Conservation (phyloP, 1,140 invertebrate genomes). For the Mesaphorura yosii region DNA sequence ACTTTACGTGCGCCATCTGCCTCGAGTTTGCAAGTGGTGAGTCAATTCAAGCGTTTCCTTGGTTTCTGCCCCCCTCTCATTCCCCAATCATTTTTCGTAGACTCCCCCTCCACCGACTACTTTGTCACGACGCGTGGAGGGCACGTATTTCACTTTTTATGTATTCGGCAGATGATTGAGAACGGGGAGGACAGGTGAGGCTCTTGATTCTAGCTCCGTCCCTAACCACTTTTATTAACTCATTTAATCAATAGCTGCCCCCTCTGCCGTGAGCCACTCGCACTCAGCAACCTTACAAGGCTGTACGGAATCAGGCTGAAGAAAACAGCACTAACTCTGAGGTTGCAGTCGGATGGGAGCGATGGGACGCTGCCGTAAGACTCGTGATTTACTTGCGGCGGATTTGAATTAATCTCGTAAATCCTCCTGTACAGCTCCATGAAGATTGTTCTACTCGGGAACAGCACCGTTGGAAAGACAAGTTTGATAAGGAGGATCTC, state of each 20-base stretch:
- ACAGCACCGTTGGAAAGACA: constrained; percentile 4
- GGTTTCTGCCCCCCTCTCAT: too few species aligned
- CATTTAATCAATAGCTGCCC: constrained; percentile 1
- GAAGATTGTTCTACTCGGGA: constrained; percentile 11
- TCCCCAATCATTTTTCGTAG: too few species aligned
- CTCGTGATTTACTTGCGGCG: neutral
- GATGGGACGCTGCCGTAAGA: constrained; percentile 11
- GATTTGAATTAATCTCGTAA: neutral
- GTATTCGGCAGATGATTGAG: neutral
- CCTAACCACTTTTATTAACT: too few species aligned
- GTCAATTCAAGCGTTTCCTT: too few species aligned
- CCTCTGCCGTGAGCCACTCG: neutral
- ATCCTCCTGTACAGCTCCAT: neutral
- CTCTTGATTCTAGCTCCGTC: too few species aligned
- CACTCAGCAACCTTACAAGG: neutral
- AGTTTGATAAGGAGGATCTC: constrained; percentile 2
- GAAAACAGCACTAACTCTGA: neutral
- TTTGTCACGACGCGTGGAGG: constrained; percentile 7
- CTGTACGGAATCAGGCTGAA: constrained; percentile 8
- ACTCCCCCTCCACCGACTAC: constrained; percentile 1
- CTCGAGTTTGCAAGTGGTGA: constrained; percentile 6
- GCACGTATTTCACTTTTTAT: constrained; percentile 9
- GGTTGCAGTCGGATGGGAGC: constrained; percentile 1
- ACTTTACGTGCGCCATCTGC: constrained; percentile 10
- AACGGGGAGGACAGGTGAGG: neutral